Evolutionary conservation across 2,113 vertebrate genomes (phyloP).

Genomic region (Ctenodactylus gundi): DNA sequence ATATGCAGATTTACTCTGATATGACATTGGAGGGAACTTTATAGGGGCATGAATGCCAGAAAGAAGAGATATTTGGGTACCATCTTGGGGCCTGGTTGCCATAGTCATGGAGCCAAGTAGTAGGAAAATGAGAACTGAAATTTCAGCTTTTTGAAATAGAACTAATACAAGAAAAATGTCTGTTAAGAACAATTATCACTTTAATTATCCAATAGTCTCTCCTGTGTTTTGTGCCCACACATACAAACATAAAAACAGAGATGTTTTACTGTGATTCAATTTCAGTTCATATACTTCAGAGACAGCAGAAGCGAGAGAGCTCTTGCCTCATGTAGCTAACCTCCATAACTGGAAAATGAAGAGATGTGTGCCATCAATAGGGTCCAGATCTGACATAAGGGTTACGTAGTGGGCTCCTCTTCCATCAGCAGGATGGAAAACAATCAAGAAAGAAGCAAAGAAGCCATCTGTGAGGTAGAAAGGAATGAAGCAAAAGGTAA

Average conservation of each 20-base stretch:
- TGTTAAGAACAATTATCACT: neutral
- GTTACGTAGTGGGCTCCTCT: neutral
- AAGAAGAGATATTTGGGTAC: neutral
- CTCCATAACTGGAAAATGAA: conserved; percentile 1
- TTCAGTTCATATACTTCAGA: neutral
- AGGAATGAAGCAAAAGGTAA: conserved; percentile 39
- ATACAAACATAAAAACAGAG: neutral
- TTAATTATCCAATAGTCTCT: neutral
- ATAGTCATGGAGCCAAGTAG: neutral
- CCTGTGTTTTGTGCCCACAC: neutral
- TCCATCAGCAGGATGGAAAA: conserved; percentile 29
- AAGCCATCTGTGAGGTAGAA: conserved; percentile 10
- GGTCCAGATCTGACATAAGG: neutral
- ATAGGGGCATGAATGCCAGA: neutral
- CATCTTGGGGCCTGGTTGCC: neutral
- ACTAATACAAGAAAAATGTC: neutral
- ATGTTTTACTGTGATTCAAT: neutral
- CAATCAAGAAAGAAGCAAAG: conserved; percentile 38
- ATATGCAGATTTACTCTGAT: neutral
- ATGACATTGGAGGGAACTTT: neutral
- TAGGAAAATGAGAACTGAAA: neutral
- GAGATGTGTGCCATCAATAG: neutral
- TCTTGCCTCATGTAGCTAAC: neutral
- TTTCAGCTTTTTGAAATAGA: neutral
- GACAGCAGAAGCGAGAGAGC: neutral